Conservation (phyloP, 2,888 invertebrate species). For the Leptinotarsa tumamoca region DNA sequence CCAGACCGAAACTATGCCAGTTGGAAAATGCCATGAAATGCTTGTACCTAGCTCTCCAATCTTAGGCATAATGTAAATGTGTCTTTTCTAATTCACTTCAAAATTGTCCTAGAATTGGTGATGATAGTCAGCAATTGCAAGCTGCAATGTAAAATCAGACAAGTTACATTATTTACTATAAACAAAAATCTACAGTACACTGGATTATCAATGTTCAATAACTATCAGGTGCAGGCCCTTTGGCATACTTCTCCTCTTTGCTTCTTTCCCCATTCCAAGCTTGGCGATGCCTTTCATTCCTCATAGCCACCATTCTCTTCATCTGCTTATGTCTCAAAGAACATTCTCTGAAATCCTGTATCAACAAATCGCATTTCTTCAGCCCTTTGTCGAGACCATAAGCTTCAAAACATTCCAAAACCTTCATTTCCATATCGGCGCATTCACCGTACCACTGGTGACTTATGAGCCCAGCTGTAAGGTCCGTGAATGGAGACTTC, state of each 20-base stretch:
- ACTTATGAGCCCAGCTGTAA: slow-evolving; percentile 74
- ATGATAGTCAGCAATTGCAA: too few relatives aligned
- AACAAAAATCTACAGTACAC: slow-evolving; percentile 1
- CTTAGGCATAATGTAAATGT: too few relatives aligned
- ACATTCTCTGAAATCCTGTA: slow-evolving; percentile 81
- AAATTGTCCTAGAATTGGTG: too few relatives aligned
- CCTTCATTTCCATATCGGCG: slow-evolving; percentile 75
- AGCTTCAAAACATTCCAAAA: slow-evolving; percentile 84
- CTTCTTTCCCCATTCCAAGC: slow-evolving; percentile 71
- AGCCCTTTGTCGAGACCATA: slow-evolving; percentile 78
- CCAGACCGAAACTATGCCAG: too few relatives aligned
- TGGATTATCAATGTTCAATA: slow-evolving; percentile 65
- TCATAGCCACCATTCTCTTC: slow-evolving; percentile 74
- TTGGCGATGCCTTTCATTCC: slow-evolving; percentile 73
- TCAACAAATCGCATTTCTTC: slow-evolving; percentile 73
- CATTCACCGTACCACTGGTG: slow-evolving; percentile 77
- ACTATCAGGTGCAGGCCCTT: slow-evolving; percentile 71
- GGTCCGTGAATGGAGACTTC: slow-evolving; percentile 78
- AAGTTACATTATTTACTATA: slow-evolving; percentile 11
- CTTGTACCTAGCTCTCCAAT: too few relatives aligned
- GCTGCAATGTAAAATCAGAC: neutral
- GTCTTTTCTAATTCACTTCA: too few relatives aligned
- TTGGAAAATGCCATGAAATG: too few relatives aligned
- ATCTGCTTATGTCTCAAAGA: slow-evolving; percentile 71
- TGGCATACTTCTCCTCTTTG: slow-evolving; percentile 69